Evolutionary conservation across 1,140 invertebrate genomes (phyloP).

Genomic region (Aporrectodea caliginosa): DNA sequence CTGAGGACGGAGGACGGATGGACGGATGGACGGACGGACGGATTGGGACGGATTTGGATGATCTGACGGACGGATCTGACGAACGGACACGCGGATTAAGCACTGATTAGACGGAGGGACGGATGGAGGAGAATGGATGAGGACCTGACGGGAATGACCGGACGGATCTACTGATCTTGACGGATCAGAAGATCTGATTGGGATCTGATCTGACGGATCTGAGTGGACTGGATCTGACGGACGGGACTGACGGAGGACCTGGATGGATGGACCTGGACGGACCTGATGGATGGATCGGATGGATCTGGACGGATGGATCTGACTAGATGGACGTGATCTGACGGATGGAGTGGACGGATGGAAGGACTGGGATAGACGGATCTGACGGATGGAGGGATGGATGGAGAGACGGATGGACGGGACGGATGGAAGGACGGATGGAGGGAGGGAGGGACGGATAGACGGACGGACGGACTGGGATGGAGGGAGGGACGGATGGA

Average conservation of each 20-base stretch:
- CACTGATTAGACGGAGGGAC: background rate
- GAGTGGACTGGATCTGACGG: too few relatives aligned
- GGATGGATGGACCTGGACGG: background rate
- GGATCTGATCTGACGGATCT: background rate
- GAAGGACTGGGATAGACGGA: too few relatives aligned
- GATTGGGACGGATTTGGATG: background rate
- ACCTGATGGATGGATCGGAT: background rate
- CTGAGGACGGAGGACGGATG: background rate
- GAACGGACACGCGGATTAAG: background rate
- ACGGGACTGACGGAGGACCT: background rate
- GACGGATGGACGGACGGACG: background rate
- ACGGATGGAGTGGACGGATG: too few relatives aligned
- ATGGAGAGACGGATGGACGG: background rate
- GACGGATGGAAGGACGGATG: background rate
- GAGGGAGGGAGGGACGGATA: background rate
- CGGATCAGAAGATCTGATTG: background rate
- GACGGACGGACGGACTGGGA: background rate
- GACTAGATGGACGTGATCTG: too few relatives aligned
- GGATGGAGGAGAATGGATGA: background rate
- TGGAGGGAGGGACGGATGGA: too few relatives aligned
- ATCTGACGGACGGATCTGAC: background rate
- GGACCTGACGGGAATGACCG: too few relatives aligned
- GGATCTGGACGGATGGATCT: background rate
- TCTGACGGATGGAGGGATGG: background rate
- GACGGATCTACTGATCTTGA: background rate